These are phyloP conservation scores for Caligus rogercresseyi DNA, from an alignment of 1,140 invertebrate species.

Conservation along the genomic window DNA sequence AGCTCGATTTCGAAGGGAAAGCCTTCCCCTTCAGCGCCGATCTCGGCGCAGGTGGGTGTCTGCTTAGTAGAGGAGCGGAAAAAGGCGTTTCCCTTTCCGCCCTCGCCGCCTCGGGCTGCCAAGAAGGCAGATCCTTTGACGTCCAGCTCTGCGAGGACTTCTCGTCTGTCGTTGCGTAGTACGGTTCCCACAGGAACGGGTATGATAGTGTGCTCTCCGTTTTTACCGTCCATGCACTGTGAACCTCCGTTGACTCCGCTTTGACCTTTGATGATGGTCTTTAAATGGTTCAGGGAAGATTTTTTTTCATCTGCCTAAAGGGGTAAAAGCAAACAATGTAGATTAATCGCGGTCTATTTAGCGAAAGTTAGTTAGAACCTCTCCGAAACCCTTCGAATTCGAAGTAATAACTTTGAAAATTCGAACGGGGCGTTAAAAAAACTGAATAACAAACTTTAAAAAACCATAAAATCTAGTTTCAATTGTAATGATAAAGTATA, in stretches of 20 bases:
- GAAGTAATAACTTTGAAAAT: background rate
- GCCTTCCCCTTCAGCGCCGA: constrained; percentile 65
- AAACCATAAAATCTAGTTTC: too few species aligned
- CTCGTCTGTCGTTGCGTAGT: constrained; percentile 39
- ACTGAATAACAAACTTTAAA: background rate
- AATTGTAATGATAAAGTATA: too few species aligned
- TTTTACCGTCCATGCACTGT: constrained; percentile 68
- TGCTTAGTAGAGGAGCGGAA: constrained; percentile 53
- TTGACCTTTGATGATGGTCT: constrained; percentile 39
- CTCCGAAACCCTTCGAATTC: too few species aligned
- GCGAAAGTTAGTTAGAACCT: background rate
- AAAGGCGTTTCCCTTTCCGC: constrained; percentile 84
- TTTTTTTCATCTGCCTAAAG: constrained; percentile 41
- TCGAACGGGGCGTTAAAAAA: background rate
- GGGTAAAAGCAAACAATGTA: background rate
- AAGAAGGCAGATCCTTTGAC: constrained; percentile 62
- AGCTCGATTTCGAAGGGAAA: constrained; percentile 57
- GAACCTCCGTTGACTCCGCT: constrained; percentile 50
- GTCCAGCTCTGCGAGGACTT: constrained; percentile 49
- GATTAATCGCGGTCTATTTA: background rate
- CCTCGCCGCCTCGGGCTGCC: constrained; percentile 78
- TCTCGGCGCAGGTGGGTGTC: constrained; percentile 65
- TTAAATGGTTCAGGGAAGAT: constrained; percentile 52
- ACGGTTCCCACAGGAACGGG: constrained; percentile 76
- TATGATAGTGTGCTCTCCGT: constrained; percentile 54